Evolutionary conservation across 2,113 vertebrate species (phyloP).

Genomic region (Cavia aperea): DNA sequence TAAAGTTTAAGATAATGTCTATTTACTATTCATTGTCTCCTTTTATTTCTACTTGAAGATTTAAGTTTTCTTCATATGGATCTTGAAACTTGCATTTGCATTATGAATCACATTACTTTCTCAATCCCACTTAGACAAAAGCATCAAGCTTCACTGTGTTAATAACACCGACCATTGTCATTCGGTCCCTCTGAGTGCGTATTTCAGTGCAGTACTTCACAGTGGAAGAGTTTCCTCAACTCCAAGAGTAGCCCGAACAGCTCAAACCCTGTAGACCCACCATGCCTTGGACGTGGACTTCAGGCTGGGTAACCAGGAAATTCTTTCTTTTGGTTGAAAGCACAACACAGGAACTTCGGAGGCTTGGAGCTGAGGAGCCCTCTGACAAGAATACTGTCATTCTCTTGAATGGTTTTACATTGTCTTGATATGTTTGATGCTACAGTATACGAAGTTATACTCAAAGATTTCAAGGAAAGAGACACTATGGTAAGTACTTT

Average conservation of each 20-base stretch:
- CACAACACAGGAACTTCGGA: not conserved
- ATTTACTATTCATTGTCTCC: not conserved
- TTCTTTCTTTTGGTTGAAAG: not conserved
- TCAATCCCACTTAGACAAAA: constrained; percentile 2
- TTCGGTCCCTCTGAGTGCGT: not conserved
- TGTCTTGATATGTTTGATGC: no score
- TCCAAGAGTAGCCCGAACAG: not conserved
- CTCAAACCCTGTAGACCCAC: not conserved
- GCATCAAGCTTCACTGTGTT: not conserved
- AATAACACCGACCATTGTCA: not conserved
- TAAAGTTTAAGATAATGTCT: not conserved
- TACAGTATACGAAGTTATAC: no score
- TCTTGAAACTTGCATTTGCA: not conserved
- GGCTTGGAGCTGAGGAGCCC: not conserved
- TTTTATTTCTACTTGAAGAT: not conserved
- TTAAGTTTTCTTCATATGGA: not conserved
- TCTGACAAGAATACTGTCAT: not conserved
- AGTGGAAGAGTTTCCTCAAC: not conserved
- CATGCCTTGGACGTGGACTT: not conserved
- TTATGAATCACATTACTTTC: not conserved
- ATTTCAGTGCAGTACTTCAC: not conserved
- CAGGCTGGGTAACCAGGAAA: not conserved
- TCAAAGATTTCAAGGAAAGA: no score
- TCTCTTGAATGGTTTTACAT: no score
- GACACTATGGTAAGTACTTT: no score